Evolutionary conservation across 2,888 invertebrate genomes (phyloP), one percentile per base, ranked within the genome.

Genomic region (Agriotes lineatus): DNA sequence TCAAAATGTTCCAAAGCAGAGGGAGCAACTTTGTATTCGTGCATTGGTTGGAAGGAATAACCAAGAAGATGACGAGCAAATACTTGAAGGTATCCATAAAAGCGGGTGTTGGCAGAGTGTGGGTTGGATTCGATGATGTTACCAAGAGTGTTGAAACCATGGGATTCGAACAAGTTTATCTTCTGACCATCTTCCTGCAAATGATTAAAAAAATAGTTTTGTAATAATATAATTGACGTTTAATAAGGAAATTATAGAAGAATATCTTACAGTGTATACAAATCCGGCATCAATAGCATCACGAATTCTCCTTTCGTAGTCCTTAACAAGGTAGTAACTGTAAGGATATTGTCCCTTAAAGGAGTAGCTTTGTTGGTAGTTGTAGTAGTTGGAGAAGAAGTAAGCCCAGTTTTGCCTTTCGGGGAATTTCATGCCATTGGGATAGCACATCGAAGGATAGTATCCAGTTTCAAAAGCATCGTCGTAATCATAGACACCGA

Each of bases 351-450:
- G 85, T 48, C 87, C 87, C 20, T 72, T 76, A 20, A 67, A 73
- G 18, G 71, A 69, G 70, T 74, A 73, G 18, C 71, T 76, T 64
- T 80, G 77, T 5, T 78, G 78, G 63, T 84, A 80, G 65, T 80
- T 81, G 76, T 82, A 81, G 70, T 81, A 82, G 61, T 83, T 82
- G 45, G 86, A 85, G 18, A 87, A 78, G 18, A 87, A 78, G 48
- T 87, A 82, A 75, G 85, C 88, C 76, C 88, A 83, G 78, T 88
- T 86, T 22, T 88, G 88, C 72, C 92, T 90, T 52, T 83, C 83
- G 30, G 91, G 90, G 84, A 89, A 90, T 56, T 89, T 86, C 58
- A 91, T 83, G 48, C 93, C 93, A 72, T 89, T 92, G 75, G 86
- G 86, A 80, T 89, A 87, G 65, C 87, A 83, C 72, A 93, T 83